Evolutionary conservation across 1,140 invertebrate species (phyloP).

Genomic region (Drosophila suzukii): DNA sequence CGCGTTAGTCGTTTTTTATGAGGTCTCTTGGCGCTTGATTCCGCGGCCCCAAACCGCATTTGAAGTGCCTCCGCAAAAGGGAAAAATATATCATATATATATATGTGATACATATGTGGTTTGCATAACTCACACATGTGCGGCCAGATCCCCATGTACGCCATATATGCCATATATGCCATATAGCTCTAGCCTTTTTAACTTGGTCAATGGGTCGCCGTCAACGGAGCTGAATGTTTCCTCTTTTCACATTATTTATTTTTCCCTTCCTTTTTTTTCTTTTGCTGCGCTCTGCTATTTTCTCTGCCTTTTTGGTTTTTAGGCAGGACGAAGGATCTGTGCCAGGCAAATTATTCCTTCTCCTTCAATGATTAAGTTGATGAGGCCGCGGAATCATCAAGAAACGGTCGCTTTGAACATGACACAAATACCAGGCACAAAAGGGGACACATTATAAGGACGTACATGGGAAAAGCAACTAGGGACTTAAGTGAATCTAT

Average conservation of each 20-base stretch:
- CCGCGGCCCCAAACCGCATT: slow-evolving; percentile 79
- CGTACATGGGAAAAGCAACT: background rate
- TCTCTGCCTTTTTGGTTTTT: slow-evolving; percentile 15
- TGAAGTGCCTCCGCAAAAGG: slow-evolving; percentile 66
- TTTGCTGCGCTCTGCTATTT: slow-evolving; percentile 13
- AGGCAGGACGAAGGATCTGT: slow-evolving; percentile 25
- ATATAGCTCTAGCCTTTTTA: slow-evolving; percentile 47
- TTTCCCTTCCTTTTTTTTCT: slow-evolving; percentile 9
- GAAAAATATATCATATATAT: slow-evolving; percentile 34
- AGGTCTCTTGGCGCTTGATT: slow-evolving; percentile 79
- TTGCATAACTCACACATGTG: slow-evolving; percentile 55
- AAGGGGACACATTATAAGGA: background rate
- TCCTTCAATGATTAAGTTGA: slow-evolving; percentile 44
- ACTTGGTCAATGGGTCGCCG: slow-evolving; percentile 79
- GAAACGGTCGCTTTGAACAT: slow-evolving; percentile 40
- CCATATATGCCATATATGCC: slow-evolving; percentile 20
- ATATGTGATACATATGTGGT: slow-evolving; percentile 40
- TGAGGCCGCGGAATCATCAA: slow-evolving; percentile 39
- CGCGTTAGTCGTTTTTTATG: slow-evolving; percentile 75
- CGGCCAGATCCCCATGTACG: slow-evolving; percentile 2
- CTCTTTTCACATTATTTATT: slow-evolving; percentile 44
- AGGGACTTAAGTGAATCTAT: too few relatives aligned
- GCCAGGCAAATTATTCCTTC: slow-evolving; percentile 40
- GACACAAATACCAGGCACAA: slow-evolving; percentile 25
- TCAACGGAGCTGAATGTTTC: slow-evolving; percentile 53